Percentiles rank a stretch among this genome's conserved stretches.
These are phyloP conservation scores for Colletes collaris DNA, from an alignment of 2,888 invertebrate genomes.

Conservation along the genomic window DNA sequence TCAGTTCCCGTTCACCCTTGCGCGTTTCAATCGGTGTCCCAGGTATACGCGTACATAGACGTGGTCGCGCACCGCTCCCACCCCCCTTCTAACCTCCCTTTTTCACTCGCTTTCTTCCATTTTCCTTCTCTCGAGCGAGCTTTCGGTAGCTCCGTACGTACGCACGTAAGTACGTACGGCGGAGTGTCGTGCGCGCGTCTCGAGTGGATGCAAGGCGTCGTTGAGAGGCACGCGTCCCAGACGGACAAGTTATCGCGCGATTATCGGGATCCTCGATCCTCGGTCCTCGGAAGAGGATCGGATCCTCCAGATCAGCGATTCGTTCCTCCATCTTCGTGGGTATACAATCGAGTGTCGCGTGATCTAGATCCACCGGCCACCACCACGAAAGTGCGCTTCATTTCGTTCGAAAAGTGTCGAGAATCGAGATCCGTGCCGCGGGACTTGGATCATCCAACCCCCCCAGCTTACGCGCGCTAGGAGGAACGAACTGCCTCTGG, in stretches of 20 bases:
- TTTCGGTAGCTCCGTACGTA: slow-evolving; percentile 58
- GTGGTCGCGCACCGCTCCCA: slow-evolving; percentile 12
- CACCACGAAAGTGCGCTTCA: no score
- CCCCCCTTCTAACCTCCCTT: slow-evolving; percentile 7
- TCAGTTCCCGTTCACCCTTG: slow-evolving; percentile 28
- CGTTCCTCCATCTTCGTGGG: slow-evolving; percentile 33
- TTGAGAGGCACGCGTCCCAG: slow-evolving; percentile 47
- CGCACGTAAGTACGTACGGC: slow-evolving; percentile 44
- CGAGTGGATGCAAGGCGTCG: slow-evolving; percentile 61
- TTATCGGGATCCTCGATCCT: slow-evolving; percentile 31
- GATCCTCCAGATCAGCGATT: background rate
- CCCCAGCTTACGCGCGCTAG: no score
- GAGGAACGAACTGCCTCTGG: slow-evolving; percentile 33
- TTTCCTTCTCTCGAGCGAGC: slow-evolving; percentile 30
- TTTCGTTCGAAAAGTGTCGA: no score
- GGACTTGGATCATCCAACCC: no score
- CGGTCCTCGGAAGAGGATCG: background rate
- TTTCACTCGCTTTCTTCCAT: slow-evolving; percentile 60
- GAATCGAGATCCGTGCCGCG: slow-evolving; percentile 11
- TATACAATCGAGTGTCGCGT: background rate
- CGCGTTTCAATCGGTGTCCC: slow-evolving; percentile 39
- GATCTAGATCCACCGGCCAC: background rate
- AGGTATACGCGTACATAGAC: slow-evolving; percentile 25
- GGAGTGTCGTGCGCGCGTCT: slow-evolving; percentile 59
- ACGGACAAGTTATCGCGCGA: slow-evolving; percentile 50